These are phyloP conservation scores for Simalia tracyae DNA, from an alignment of 2,797 vertebrate species.

Conservation along the genomic window DNA sequence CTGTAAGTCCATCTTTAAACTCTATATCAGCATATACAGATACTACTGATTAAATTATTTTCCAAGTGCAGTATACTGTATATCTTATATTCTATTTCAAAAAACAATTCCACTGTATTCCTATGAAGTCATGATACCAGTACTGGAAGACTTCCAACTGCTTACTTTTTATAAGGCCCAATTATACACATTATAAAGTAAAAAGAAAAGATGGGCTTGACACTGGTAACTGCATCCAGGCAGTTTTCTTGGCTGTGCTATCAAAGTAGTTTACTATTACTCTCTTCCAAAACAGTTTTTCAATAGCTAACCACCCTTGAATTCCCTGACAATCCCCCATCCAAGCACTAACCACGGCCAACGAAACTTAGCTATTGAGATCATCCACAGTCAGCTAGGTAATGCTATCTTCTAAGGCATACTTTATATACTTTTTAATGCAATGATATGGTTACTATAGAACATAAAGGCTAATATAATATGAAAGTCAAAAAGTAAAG, in stretches of 20 bases:
- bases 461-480: neutral
- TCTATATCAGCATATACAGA: neutral
- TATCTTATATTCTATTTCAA: neutral
- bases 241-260: neutral
- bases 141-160: neutral
- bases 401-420: neutral
- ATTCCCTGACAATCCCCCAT: neutral
- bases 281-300: neutral
- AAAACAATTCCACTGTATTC: neutral
- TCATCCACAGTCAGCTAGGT: neutral
- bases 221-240: neutral
- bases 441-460: neutral
- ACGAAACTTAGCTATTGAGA: neutral
- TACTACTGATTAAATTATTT: neutral
- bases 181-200: neutral
- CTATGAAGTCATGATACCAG: neutral
- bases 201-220: neutral
- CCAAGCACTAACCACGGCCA: neutral
- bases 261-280: neutral
- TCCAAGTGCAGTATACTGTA: neutral
- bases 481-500: neutral
- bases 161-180: neutral
- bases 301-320: neutral
- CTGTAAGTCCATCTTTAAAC: neutral
- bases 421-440: slow-evolving; percentile 5